phyloP scores from a whole-genome alignment of 2,113 vertebrate species.

The Tachysurus vachellii region DNA sequence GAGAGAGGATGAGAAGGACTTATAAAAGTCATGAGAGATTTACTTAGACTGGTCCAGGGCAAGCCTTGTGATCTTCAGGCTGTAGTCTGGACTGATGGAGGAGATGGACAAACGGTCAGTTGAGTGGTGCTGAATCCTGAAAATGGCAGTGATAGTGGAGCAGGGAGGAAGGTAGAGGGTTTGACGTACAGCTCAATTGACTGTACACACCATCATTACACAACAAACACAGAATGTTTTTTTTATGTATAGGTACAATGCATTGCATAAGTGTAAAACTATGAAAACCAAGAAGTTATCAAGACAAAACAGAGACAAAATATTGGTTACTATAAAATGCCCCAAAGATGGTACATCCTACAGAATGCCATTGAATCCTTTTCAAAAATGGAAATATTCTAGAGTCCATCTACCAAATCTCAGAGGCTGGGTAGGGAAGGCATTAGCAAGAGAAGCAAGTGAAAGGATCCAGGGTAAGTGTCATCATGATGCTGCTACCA shows the following conservation, averaged over 20 bases:
- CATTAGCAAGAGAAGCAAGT: background rate
- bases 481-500: background rate
- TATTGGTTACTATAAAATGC: background rate
- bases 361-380: background rate
- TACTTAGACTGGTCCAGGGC: constrained; percentile 78
- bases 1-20: background rate
- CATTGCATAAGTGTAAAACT: background rate
- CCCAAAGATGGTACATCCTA: background rate
- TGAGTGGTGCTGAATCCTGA: constrained; percentile 74
- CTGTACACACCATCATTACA: background rate
- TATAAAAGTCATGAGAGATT: constrained; percentile 42
- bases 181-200: background rate
- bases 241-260: background rate
- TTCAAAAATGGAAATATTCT: background rate
- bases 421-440: background rate
- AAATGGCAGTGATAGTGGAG: constrained; percentile 43
- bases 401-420: background rate
- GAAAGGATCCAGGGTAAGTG: background rate
- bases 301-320: background rate
- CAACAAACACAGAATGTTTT: background rate
- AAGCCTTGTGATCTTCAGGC: constrained; percentile 75
- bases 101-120: constrained; percentile 77
- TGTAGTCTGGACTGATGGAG: constrained; percentile 78
- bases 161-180: background rate
- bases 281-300: background rate